Evolutionary conservation across 2,113 vertebrate genomes (phyloP), one percentile per base, ranked within the genome.

Genomic region (Oncorhynchus keta): DNA sequence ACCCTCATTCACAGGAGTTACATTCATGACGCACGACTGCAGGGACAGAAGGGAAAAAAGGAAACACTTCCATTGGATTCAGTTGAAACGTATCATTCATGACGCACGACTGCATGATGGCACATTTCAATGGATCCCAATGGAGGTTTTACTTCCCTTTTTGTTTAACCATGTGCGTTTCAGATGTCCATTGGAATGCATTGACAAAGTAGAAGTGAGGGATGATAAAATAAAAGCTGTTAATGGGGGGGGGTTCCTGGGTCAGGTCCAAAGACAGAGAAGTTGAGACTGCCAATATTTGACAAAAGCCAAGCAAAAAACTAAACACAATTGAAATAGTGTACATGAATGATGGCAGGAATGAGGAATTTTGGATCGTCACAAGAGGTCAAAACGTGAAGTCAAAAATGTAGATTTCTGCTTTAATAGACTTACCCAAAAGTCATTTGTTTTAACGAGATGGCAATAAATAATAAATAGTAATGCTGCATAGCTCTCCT

Each of bases 121-220:
- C 73, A 84, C 85, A 85, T 90, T 84, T 88, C 81, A 86, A 51
- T 76, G 22, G 13, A 67, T 64, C 83, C 51, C 14, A 55, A 79
- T 67, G 70, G 74, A 81, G 84, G n/a, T 67, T 67, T 81, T 83
- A 28, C 62, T 76, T 72, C 69, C 74, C 74, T 81, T 76, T 81
- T 84, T 68, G 28, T 30, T 14, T 68, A 12, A 55, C 16, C 30
- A 1, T 13, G 39, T 45, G 2, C 0, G 0, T 12, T 45, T 12
- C 2, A 45, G 11, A 45, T 45, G 13, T 45, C 39, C 39, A 45
- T 16, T 35, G 13, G 18, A 69, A 45, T 22, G 35, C 7, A 69
- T 45, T 16, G 49, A 18, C 49, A 4, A 55, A 55, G 49, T 55
- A 55, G 4, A 55, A 55, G 14, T 55, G 49, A 18, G 49, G 4